phyloP scores from a whole-genome alignment of 2,888 invertebrate species.

The Drepanosiphum platanoidis region DNA sequence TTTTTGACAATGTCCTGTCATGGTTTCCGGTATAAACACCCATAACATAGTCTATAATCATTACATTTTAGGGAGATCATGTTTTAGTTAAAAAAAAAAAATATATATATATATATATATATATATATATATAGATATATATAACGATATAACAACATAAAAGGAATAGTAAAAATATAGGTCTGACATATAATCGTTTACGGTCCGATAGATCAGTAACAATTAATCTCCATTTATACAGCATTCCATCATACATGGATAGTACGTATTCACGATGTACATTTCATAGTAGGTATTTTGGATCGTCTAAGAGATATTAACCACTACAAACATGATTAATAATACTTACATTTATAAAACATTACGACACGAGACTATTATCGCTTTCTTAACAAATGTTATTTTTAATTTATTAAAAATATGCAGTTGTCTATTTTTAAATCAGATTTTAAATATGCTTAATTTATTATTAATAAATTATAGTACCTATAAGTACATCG shows the following conservation, averaged over 20 bases:
- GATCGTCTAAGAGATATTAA: neutral
- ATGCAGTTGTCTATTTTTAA: neutral
- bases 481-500: too few species aligned
- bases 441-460: neutral
- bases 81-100: slow-evolving; percentile 42
- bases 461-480: too few species aligned
- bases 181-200: slow-evolving; percentile 41
- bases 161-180: slow-evolving; percentile 8
- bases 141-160: neutral
- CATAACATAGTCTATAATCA: slow-evolving; percentile 31
- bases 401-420: neutral
- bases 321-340: neutral
- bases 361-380: neutral
- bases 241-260: neutral
- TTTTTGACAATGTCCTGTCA: slow-evolving; percentile 50
- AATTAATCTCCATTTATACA: slow-evolving; percentile 50
- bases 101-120: too few species aligned
- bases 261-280: slow-evolving; percentile 21
- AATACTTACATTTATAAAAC: neutral
- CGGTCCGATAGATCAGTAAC: slow-evolving; percentile 42
- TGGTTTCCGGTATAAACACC: slow-evolving; percentile 45
- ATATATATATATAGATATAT: too few species aligned
- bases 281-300: slow-evolving; percentile 7
- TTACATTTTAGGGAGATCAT: slow-evolving; percentile 5
- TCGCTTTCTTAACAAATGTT: neutral